Base-by-base conservation (phyloP, 2,113 vertebrate genomes). In the Hepsetus odoe region DNA sequence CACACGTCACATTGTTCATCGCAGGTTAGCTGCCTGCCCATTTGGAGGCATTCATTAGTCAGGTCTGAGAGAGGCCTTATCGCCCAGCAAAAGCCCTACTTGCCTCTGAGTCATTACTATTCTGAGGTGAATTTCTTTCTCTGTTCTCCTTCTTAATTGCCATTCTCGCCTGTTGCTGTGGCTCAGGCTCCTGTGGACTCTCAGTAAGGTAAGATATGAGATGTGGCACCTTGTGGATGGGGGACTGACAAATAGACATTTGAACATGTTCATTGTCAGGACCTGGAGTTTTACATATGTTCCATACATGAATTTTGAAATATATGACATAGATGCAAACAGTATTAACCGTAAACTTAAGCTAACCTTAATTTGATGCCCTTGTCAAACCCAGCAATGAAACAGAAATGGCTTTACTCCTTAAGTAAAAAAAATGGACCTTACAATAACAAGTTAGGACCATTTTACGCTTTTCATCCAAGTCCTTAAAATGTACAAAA, bases 91-190 rank as follows among this genome's bases (percentile, higher is more conserved):
- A 51, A 40, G 62, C 77, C 70, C 62, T n/a, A 28, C 38, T 22
- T 32, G 68, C 44, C 13, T n/a, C 10, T 18, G 40, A n/a, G 75
- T 80, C 55, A 81, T 77, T 77, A 67, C 18, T 40, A 77, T 80
- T 68, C 65, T n/a, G 5, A 53, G 22, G 65, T 35, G 14, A 68
- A 30, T 44, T 46, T 74, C 33, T 59, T 65, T 62, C 51, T 32
- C 65, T 13, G 38, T 44, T 40, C 62, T 11, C 9, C 53, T 58
- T 32, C 62, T 72, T 82, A 80, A 84, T 82, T 74, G 73, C 53
- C 42, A 30, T 80, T 77, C 71, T 84, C 44, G 35, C 74, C 58
- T 40, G 16, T 40, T 49, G 78, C 74, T 65, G 56, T 22, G 38
- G 42, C 53, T 40, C 74, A 61, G 62, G 76, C 72, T 79, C 58